These are phyloP conservation scores for Synergus umbraculus DNA, from an alignment of 2,888 invertebrate species.

Conservation along the genomic window DNA sequence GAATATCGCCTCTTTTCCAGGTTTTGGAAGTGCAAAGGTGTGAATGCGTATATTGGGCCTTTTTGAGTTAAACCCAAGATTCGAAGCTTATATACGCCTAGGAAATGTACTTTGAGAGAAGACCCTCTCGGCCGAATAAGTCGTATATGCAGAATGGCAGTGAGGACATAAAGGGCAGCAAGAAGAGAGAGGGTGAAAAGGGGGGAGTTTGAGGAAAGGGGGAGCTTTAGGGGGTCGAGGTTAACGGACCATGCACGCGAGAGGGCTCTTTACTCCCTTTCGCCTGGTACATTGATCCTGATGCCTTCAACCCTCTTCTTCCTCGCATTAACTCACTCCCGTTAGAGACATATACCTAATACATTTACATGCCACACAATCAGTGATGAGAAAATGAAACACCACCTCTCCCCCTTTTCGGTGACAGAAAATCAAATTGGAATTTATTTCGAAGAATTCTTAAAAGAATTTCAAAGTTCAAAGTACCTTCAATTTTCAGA, in stretches of 20 bases:
- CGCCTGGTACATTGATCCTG: constrained; percentile 60
- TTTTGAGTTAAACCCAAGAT: constrained; percentile 19
- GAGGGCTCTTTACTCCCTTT: constrained; percentile 57
- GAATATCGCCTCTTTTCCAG: not conserved
- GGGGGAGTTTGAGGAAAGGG: constrained; percentile 44
- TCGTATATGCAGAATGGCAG: constrained; percentile 36
- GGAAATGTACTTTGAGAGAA: constrained; percentile 56
- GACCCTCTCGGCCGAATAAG: constrained; percentile 52
- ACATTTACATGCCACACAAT: constrained; percentile 44
- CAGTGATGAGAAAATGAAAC: constrained; percentile 40
- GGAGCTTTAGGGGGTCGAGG: constrained; percentile 60
- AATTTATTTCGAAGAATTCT: not conserved
- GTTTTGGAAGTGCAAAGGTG: not conserved
- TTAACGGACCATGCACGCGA: constrained; percentile 65
- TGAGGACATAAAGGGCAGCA: constrained; percentile 40
- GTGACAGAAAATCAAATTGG: constrained; percentile 32
- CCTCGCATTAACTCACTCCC: constrained; percentile 50
- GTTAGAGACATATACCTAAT: constrained; percentile 44
- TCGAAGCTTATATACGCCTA: constrained; percentile 46
- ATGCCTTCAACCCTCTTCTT: constrained; percentile 54
- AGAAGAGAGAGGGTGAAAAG: constrained; percentile 46
- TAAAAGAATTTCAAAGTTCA: not conserved
- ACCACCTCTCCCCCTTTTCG: not conserved
- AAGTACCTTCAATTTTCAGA: not conserved
- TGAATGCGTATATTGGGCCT: constrained; percentile 12